Evolutionary conservation across 2,797 vertebrate species (phyloP).

Genomic region (Chrysocyon brachyurus): DNA sequence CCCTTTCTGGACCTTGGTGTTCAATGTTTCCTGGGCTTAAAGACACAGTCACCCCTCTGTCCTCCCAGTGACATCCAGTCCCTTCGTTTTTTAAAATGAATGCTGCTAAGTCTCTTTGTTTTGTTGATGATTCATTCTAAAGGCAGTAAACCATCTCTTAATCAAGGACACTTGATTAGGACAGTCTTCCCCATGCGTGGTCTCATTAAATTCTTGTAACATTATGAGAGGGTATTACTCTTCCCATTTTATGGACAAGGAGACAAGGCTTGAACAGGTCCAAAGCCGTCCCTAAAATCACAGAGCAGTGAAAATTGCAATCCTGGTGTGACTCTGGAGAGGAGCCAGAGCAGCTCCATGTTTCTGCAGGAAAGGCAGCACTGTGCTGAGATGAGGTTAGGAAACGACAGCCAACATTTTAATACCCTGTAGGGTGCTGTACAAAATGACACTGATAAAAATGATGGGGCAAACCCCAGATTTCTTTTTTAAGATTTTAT

Average conservation of each 20-base stretch:
- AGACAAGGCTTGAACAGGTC: neutral
- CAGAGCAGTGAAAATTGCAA: neutral
- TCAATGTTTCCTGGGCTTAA: slow-evolving; percentile 20
- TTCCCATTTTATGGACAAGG: slow-evolving; percentile 8
- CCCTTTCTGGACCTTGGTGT: neutral
- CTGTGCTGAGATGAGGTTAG: neutral
- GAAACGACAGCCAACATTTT: neutral
- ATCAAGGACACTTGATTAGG: slow-evolving; percentile 24
- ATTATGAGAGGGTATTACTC: neutral
- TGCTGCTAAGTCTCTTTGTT: neutral
- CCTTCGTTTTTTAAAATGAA: slow-evolving; percentile 14
- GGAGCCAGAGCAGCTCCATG: neutral
- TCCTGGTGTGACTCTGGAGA: neutral
- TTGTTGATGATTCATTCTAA: slow-evolving; percentile 17
- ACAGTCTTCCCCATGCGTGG: neutral
- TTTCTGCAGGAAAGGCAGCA: neutral
- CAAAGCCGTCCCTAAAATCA: neutral
- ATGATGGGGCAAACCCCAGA: neutral
- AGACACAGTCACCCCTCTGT: neutral
- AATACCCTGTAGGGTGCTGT: neutral
- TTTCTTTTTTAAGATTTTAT: neutral
- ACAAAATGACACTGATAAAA: neutral
- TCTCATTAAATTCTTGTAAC: neutral
- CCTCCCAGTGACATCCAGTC: neutral
- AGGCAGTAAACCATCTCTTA: neutral